Evolutionary conservation across 2,113 vertebrate genomes (phyloP).

Genomic region (Seriola quinqueradiata): DNA sequence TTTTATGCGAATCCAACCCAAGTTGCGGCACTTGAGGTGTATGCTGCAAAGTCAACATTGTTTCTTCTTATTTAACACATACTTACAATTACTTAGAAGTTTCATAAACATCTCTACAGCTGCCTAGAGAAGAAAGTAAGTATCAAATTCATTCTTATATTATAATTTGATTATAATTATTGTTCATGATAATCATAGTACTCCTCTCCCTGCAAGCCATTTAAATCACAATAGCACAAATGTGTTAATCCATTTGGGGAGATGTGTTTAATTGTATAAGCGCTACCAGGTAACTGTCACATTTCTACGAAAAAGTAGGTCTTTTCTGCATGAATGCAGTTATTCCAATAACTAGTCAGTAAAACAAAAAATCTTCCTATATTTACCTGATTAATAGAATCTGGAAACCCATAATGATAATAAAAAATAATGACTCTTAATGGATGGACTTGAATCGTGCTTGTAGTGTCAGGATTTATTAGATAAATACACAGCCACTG

Average conservation of each 20-base stretch:
- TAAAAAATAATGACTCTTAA: background rate
- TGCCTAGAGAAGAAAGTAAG: background rate
- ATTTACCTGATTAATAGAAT: background rate
- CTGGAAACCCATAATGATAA: background rate
- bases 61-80: slow-evolving; percentile 10
- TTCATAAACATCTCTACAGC: background rate
- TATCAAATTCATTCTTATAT: slow-evolving; percentile 4
- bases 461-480: background rate
- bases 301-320: slow-evolving; percentile 35
- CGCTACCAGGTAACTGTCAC: slow-evolving; percentile 44
- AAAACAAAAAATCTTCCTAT: background rate
- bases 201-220: slow-evolving; percentile 5
- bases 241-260: slow-evolving; percentile 9
- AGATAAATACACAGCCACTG: background rate
- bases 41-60: background rate
- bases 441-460: background rate
- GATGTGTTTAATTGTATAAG: slow-evolving; percentile 20
- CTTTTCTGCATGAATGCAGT: slow-evolving; percentile 40
- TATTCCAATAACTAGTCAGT: background rate
- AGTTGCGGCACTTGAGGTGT: background rate
- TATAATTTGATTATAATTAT: slow-evolving; percentile 20
- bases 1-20: background rate
- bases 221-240: slow-evolving; percentile 19
- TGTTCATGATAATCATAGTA: slow-evolving; percentile 24
- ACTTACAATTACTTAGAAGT: slow-evolving; percentile 9